Evolutionary conservation across 2,113 vertebrate species (phyloP).

Genomic region (Sorex fumeus): DNA sequence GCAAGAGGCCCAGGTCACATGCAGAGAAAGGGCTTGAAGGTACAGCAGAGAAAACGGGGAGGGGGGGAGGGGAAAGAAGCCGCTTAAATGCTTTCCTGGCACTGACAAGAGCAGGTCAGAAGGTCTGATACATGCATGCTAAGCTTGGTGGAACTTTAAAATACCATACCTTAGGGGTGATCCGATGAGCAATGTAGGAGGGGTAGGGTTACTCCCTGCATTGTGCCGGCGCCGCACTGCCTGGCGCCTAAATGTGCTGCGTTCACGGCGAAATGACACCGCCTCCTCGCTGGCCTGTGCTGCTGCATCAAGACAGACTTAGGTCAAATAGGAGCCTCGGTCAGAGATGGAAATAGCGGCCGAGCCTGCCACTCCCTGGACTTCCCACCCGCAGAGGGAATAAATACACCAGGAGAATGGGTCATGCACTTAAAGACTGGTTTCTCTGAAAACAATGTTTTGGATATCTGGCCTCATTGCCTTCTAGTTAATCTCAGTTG

Average conservation of each 20-base stretch:
- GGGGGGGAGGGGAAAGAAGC: slow-evolving; percentile 44
- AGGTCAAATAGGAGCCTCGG: slow-evolving; percentile 90
- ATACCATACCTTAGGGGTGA: slow-evolving; percentile 98
- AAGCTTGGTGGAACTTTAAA: slow-evolving; percentile 89
- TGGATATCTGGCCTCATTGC: background rate
- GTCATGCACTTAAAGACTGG: slow-evolving; percentile 32
- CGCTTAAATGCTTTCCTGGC: slow-evolving; percentile 76
- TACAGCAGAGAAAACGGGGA: background rate
- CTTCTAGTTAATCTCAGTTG: slow-evolving; percentile 39
- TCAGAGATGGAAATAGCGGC: slow-evolving; percentile 86
- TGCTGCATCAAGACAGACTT: slow-evolving; percentile 94
- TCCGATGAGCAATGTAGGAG: slow-evolving; percentile 98
- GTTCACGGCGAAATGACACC: slow-evolving; percentile 97
- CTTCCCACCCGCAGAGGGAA: slow-evolving; percentile 79
- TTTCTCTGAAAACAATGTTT: slow-evolving; percentile 52
- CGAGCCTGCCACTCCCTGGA: slow-evolving; percentile 84
- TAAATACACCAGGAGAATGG: background rate
- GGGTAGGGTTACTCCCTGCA: slow-evolving; percentile 99
- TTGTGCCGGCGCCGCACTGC: slow-evolving; percentile 99
- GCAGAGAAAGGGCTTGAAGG: slow-evolving; percentile 85
- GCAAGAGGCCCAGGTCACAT: slow-evolving; percentile 89
- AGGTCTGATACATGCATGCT: slow-evolving; percentile 88
- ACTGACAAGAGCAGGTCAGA: slow-evolving; percentile 74
- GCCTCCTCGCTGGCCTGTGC: slow-evolving; percentile 96
- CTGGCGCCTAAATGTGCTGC: slow-evolving; percentile 99